Evolutionary conservation across 2,888 invertebrate genomes (phyloP).

Genomic region (Brachyopa scutellaris): DNA sequence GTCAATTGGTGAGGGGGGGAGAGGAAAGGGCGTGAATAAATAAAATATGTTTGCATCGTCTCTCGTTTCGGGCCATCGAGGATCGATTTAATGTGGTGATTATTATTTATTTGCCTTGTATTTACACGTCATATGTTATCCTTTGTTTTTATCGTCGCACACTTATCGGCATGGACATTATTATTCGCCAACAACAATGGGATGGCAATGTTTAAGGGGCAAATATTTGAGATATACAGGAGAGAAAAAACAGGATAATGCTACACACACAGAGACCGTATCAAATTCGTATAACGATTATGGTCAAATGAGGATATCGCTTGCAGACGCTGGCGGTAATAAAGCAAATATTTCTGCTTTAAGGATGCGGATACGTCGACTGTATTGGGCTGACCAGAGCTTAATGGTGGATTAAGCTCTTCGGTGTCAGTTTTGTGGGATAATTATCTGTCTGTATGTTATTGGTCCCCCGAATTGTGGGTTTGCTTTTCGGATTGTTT

Average conservation of each 20-base stretch:
- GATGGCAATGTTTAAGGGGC: conserved; percentile 2
- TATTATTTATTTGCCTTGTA: conserved; percentile 63
- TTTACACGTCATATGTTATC: conserved; percentile 58
- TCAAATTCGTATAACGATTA: conserved; percentile 54
- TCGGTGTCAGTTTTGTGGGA: conserved; percentile 57
- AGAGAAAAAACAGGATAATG: conserved; percentile 27
- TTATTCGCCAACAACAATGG: conserved; percentile 53
- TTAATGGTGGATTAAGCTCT: conserved; percentile 54
- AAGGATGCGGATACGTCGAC: not conserved
- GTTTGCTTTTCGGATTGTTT: conserved; percentile 17
- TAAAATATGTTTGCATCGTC: conserved; percentile 46
- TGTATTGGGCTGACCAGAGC: conserved; percentile 17
- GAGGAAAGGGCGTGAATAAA: conserved; percentile 21
- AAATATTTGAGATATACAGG: conserved; percentile 33
- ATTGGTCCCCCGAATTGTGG: not conserved
- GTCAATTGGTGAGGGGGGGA: not conserved
- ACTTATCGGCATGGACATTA: conserved; percentile 37
- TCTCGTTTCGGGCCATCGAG: conserved; percentile 42
- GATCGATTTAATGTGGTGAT: conserved; percentile 64
- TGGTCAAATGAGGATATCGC: conserved; percentile 42
- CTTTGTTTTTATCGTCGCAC: conserved; percentile 57
- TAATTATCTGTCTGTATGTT: conserved; percentile 45
- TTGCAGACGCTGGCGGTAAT: conserved; percentile 5
- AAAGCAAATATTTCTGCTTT: conserved; percentile 40
- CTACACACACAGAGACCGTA: conserved; percentile 20